Evolutionary conservation across 2,113 vertebrate species (phyloP), one percentile per base, ranked within the genome.

Genomic region (Scomber scombrus): DNA sequence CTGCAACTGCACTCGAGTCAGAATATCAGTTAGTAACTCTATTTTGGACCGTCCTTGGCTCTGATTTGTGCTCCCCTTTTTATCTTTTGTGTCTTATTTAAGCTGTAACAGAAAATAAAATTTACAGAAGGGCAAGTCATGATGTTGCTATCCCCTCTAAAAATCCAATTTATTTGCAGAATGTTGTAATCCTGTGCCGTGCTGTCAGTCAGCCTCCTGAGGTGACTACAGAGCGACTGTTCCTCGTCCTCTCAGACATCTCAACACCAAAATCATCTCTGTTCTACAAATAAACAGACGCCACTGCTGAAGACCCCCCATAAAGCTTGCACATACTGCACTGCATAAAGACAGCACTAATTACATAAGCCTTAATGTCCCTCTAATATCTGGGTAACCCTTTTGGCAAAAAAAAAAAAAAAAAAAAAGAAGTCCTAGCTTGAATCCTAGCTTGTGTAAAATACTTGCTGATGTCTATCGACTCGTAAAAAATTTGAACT

Each of bases 61-160:
- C 55, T 72, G 76, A 84, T 90, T 82, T 84, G 69, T 78, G 74
- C 81, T 82, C 55, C 61, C 26, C 11, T 63, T 80, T 81, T 81
- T 72, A 58, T 54, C 34, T 57, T 70, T 68, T 1, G 8, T 57
- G 54, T 51, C 60, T 60, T 26, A 68, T 57, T 77, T 46, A 46
- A 2, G 6, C 47, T 34, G 9, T n/a, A n/a, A 80, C 45, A 1
- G 15, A n/a, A 71, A 8, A 56, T 40, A 11, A 40, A 71, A 55
- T 31, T 72, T 5, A 43, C 16, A 62, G n/a, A 12, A 50, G 14
- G 49, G 31, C 43, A 62, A 64, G 43, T 29, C 47, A 21, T 51
- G 14, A 61, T 65, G 66, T 54, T 50, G 62, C 52, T 9, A 16
- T 55, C 57, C 14, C 40, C 29, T 79, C 45, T 52, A 40, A 54